These are phyloP conservation scores for Orestias chungarensis DNA, from an alignment of 2,797 vertebrate genomes.

Conservation along the genomic window DNA sequence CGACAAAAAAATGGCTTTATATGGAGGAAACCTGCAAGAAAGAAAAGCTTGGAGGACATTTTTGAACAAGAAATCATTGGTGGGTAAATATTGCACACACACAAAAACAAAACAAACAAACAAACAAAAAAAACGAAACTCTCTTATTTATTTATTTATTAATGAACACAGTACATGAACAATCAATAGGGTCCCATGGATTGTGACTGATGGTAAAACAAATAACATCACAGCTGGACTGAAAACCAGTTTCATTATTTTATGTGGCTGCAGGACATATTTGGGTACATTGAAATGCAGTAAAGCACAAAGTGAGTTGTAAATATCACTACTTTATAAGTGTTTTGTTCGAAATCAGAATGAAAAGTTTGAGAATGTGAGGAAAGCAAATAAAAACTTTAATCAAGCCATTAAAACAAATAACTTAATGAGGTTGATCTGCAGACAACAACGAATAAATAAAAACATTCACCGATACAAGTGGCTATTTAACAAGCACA, in stretches of 20 bases:
- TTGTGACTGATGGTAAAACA: neutral
- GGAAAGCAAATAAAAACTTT: neutral
- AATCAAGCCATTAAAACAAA: neutral
- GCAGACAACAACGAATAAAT: too few species aligned
- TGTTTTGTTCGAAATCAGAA: neutral
- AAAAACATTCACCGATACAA: neutral
- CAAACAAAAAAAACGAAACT: too few species aligned
- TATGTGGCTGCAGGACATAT: neutral
- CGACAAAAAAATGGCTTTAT: neutral
- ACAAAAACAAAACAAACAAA: neutral
- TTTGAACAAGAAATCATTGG: too few species aligned
- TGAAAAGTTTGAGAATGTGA: neutral
- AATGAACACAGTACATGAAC: neutral
- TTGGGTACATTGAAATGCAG: neutral
- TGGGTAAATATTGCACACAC: neutral
- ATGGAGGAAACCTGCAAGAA: neutral
- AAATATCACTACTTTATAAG: neutral
- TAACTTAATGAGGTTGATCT: neutral
- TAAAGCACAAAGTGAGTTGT: neutral
- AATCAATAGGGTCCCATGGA: neutral
- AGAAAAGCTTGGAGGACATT: neutral
- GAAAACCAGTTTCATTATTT: neutral
- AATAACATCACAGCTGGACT: neutral
- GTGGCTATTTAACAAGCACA: neutral
- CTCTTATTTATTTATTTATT: conserved; percentile 23